Evolutionary conservation across 2,888 invertebrate genomes (phyloP).

Genomic region (Pollenia griseotomentosa): DNA sequence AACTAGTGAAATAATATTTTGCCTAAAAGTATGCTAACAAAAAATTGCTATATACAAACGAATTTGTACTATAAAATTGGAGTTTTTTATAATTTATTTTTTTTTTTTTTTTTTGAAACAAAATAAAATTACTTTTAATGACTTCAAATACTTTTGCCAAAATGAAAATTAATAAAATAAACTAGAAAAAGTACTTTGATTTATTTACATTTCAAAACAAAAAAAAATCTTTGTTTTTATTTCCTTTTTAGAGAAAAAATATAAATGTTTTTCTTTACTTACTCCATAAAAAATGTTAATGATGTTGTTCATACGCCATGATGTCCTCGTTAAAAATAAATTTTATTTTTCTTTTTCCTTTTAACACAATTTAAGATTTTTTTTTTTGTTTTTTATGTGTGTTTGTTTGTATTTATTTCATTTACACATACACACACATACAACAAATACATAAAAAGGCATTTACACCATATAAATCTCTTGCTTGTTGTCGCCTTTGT

Average conservation of each 20-base stretch:
- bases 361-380: constrained; percentile 20
- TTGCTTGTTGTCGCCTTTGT: background rate
- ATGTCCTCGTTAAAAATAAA: constrained; percentile 63
- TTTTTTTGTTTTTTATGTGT: background rate
- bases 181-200: constrained; percentile 44
- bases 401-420: background rate
- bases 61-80: too few species aligned
- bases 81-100: too few species aligned
- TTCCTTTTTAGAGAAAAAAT: background rate
- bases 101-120: background rate
- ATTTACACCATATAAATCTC: constrained; percentile 51
- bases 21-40: background rate
- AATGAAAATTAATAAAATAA: constrained; percentile 11
- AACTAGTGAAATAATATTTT: background rate
- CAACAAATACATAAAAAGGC: constrained; percentile 45
- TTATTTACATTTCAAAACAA: constrained; percentile 54
- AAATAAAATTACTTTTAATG: constrained; percentile 57
- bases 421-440: constrained; percentile 17
- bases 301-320: constrained; percentile 65
- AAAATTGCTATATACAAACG: background rate
- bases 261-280: background rate
- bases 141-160: constrained; percentile 54
- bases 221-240: constrained; percentile 11
- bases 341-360: constrained; percentile 35
- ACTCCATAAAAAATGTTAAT: constrained; percentile 27